Evolutionary conservation across 2,113 vertebrate genomes (phyloP).

Genomic region (Monopterus albus): DNA sequence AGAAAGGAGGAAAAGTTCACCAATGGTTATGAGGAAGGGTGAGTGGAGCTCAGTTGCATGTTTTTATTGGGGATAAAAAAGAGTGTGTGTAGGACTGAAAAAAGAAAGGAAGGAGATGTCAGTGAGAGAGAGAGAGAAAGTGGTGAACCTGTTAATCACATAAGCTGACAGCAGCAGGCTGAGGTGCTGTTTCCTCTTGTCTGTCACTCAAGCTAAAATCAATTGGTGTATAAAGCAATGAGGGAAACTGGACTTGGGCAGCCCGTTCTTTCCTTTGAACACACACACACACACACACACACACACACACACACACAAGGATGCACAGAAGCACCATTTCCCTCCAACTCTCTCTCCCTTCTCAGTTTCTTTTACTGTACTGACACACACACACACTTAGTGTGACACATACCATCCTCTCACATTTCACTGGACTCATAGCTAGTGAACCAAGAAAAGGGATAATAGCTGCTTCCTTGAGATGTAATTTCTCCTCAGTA

Average conservation of each 20-base stretch:
- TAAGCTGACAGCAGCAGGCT: slow-evolving; percentile 78
- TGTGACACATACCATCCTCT: slow-evolving; percentile 40
- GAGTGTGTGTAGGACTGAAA: slow-evolving; percentile 13
- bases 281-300: slow-evolving; percentile 13
- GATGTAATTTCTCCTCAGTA: slow-evolving; percentile 13
- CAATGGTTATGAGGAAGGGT: slow-evolving; percentile 1
- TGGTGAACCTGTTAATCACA: slow-evolving; percentile 70
- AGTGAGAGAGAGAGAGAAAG: slow-evolving; percentile 19
- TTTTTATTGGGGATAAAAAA: not conserved
- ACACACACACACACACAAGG: slow-evolving; percentile 22
- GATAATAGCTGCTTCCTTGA: slow-evolving; percentile 37
- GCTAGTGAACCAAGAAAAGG: slow-evolving; percentile 63
- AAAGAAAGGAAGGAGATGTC: slow-evolving; percentile 33
- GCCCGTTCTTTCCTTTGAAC: slow-evolving; percentile 2
- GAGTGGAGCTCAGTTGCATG: not conserved
- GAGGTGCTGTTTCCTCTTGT: slow-evolving; percentile 71
- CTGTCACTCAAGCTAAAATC: slow-evolving; percentile 79
- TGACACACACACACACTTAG: slow-evolving; percentile 12
- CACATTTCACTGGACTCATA: slow-evolving; percentile 48
- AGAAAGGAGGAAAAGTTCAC: slow-evolving; percentile 14
- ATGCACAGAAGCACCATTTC: slow-evolving; percentile 13
- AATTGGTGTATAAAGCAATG: slow-evolving; percentile 74
- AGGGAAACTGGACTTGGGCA: slow-evolving; percentile 60
- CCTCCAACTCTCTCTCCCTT: not conserved
- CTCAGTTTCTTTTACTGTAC: slow-evolving; percentile 15